Evolutionary conservation across 2,797 vertebrate species (phyloP), one percentile per base, ranked within the genome.

Genomic region (Pitangus sulphuratus): DNA sequence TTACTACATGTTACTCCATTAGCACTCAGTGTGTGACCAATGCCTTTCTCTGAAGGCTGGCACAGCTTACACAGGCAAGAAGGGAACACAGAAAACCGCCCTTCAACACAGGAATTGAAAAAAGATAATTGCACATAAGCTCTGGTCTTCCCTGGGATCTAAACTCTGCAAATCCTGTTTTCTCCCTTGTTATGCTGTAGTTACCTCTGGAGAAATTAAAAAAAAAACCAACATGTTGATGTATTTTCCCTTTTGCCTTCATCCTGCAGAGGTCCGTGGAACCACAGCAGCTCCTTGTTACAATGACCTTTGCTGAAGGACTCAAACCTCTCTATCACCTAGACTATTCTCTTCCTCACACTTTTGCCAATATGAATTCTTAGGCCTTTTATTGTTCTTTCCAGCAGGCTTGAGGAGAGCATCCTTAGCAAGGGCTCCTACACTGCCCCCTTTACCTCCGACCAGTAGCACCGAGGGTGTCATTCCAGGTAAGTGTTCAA

Each of bases 371-470:
- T 19, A 37, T 57, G 19, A 37, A 18, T 90, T 65, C 75, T 87
- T 35, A 84, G 12, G 14, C n/a, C 9, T 76, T 79, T 84, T 70
- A 25, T 54, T 44, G 40, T 72, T 85, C 56, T 76, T 91, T 77
- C 35, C 86, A 92, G 57, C 80, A 76, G 80, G 50, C 3, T 92
- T 8, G 2, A 75, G 69, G 8, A 77, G 84, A 78, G 26, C 39
- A 33, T 31, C 9, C 0, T 57, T 77, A 45, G 18, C 72, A 13
- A 25, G 10, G 12, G 37, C 61, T 60, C 69, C 71, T 22, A 30
- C 1, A 0, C 65, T 35, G 57, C 19, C 8, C 4, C 13, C 1
- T 0, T 44, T n/a, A 11, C 33, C 60, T 74, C 45, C 42, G 0
- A 39, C 65, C 40, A 28, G 45, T 7, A 45, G 35, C 12, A 39